Evolutionary conservation across 2,797 vertebrate species (phyloP), one percentile per base, ranked within the genome.

Genomic region (Phoxinus dragarum): DNA sequence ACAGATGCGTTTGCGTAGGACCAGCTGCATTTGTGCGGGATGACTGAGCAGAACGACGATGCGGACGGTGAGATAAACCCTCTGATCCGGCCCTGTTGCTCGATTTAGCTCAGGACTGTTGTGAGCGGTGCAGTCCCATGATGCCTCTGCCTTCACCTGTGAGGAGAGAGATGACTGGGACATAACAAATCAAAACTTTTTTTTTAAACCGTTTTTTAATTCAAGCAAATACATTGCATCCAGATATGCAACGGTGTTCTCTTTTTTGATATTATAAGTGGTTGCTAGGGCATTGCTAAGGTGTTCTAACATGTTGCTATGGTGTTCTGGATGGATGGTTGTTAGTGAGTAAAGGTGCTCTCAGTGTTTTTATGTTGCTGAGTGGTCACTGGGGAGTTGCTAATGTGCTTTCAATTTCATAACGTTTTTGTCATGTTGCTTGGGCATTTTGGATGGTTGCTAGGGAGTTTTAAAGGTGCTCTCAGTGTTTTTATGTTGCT

Each of bases 101-200:
- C 96, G 97, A 84, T 96, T 99, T 82, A 99, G 97, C 94, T 97
- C 97, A 0, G 94, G 93, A 74, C 96, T 97, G 81, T 96, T 94
- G 5, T 99, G 98, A 44, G 99, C 96, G 0, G 97, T 98, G 0
- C 97, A 98, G 91, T 99, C 98, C 98, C 98, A 99, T 0, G 98
- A 99, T 34, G 97, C 97, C 91, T 98, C 98, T 3, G 96, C 97
- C 90, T 96, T 98, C 71, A 97, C 97, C 98, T 99, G 92, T 40
- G 76, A n/a, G 42, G 59, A 88, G 52, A 66, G 64, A 85, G 64
- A 31, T 31, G 61, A 31, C 61, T 64, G 23, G 1, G 27, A 66
- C 61, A 34, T 66, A 6, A 66, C 27, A 34, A 66, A 66, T 34
- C 61, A 31, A 34, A 31, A 17, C 31, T 66, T 31, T 31, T 31